Evolutionary conservation across 2,797 vertebrate genomes (phyloP), one percentile per base, ranked within the genome.

Genomic region (Todus mexicanus): DNA sequence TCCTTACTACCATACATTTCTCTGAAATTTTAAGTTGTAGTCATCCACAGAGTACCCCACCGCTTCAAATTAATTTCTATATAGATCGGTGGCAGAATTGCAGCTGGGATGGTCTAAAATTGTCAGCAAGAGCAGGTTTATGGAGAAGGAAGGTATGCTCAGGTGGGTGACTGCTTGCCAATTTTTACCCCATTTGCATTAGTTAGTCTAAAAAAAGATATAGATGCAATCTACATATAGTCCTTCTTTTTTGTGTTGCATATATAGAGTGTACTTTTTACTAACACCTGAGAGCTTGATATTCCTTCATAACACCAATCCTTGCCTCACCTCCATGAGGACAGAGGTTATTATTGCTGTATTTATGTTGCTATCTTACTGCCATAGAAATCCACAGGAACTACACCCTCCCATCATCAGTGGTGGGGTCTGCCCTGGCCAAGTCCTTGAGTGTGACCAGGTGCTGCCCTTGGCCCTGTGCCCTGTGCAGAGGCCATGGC

Each of bases 11-110:
- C 31, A 43, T 29, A 27, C 25, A 43, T 64, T 86, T 71, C 10
- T 90, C 66, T 80, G 59, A 71, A 80, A 92, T 60, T 38, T n/a
- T 60, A 89, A 83, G 59, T 93, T 87, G 54, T 21, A 78, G 17
- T 23, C 42, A 63, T 50, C 59, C 47, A 37, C 73, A 65, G 73
- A 75, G 78, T 40, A 86, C n/a, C 45, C 37, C 59, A 69, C 7
- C 18, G 18, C 68, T 87, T 42, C 60, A 79, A 74, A 86, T 84
- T 86, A 75, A 85, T 90, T 72, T 81, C 45, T 42, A 8, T 65
- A 26, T 65, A 71, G 69, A 57, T 84, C 0, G 3, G 57, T 47
- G 56, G 75, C 31, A 65, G 71, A 23, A 70, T 11, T 61, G 40
- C 56, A 87, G 51, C 42, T 61, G 37, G 33, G 8, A 17, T 59